These are phyloP conservation scores for Trissoscelio sp. DNA, from an alignment of 2,888 invertebrate species.

Conservation along the genomic window DNA sequence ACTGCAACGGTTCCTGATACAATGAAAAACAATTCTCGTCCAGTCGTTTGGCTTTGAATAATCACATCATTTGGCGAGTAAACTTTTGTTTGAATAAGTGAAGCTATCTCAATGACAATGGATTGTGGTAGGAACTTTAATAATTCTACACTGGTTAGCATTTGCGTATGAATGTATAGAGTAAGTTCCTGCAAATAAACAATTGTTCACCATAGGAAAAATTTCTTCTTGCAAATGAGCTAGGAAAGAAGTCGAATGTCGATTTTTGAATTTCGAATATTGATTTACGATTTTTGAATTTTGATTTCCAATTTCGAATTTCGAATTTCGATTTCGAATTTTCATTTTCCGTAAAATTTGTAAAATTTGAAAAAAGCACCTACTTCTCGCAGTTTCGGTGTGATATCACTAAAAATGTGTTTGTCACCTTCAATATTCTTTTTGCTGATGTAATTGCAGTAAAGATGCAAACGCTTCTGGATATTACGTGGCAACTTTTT, in stretches of 20 bases:
- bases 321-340: too few relatives aligned
- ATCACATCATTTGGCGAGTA: conserved; percentile 82
- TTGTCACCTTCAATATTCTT: conserved; percentile 81
- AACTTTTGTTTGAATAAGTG: conserved; percentile 78
- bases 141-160: conserved; percentile 81
- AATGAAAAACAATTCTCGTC: conserved; percentile 82
- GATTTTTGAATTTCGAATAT: too few relatives aligned
- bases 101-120: conserved; percentile 77
- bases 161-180: conserved; percentile 78
- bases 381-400: conserved; percentile 77
- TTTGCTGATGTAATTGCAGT: conserved; percentile 82
- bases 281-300: too few relatives aligned
- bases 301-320: too few relatives aligned
- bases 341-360: too few relatives aligned
- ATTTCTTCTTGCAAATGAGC: too few relatives aligned
- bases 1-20: conserved; percentile 83
- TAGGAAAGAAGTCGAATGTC: neutral
- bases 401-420: conserved; percentile 81
- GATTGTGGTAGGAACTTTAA: conserved; percentile 80
- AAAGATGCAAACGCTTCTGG: conserved; percentile 80
- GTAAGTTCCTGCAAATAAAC: conserved; percentile 78
- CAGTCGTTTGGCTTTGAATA: conserved; percentile 79
- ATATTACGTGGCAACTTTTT: conserved; percentile 82
- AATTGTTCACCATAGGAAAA: too few relatives aligned
- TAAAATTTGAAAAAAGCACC: too few relatives aligned